A percentile compares a stretch with the other conserved stretches of the same genome.
Conservation (phyloP, 2,888 invertebrate genomes). For the Microplitis manilae region DNA sequence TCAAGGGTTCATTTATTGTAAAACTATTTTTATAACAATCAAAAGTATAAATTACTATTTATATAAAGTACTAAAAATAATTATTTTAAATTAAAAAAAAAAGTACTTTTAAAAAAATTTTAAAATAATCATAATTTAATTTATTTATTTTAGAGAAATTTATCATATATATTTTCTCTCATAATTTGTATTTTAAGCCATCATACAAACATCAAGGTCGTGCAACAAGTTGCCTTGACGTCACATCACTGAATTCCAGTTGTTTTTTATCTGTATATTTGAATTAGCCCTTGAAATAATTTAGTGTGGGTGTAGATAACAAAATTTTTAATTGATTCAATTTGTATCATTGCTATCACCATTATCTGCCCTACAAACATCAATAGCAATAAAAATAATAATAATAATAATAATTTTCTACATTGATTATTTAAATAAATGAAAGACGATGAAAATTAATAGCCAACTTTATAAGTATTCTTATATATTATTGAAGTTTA, state of each 20-base stretch:
- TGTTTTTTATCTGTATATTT: slow-evolving; percentile 12
- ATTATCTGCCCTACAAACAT: no score
- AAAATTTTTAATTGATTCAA: not conserved
- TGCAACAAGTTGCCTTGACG: slow-evolving; percentile 46
- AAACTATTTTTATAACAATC: no score
- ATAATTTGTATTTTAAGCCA: slow-evolving; percentile 54
- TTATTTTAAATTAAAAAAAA: no score
- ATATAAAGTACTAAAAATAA: no score
- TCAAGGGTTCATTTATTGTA: not conserved
- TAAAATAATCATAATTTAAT: not conserved
- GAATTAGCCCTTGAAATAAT: slow-evolving; percentile 17
- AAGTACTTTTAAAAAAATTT: no score
- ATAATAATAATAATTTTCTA: not conserved
- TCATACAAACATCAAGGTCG: slow-evolving; percentile 54
- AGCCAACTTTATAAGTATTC: not conserved
- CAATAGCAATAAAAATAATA: not conserved
- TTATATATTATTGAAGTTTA: not conserved
- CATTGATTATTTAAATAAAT: not conserved
- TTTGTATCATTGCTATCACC: no score
- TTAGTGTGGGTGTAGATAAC: not conserved
- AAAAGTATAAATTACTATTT: no score
- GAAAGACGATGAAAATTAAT: not conserved
- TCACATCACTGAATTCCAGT: slow-evolving; percentile 39
- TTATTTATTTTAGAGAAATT: not conserved
- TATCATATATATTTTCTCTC: slow-evolving; percentile 5